A percentile compares a stretch with the other conserved stretches of the same genome.
These are phyloP conservation scores for Neolamprologus fasciatus DNA, from an alignment of 2,113 vertebrate genomes.

Conservation along the genomic window DNA sequence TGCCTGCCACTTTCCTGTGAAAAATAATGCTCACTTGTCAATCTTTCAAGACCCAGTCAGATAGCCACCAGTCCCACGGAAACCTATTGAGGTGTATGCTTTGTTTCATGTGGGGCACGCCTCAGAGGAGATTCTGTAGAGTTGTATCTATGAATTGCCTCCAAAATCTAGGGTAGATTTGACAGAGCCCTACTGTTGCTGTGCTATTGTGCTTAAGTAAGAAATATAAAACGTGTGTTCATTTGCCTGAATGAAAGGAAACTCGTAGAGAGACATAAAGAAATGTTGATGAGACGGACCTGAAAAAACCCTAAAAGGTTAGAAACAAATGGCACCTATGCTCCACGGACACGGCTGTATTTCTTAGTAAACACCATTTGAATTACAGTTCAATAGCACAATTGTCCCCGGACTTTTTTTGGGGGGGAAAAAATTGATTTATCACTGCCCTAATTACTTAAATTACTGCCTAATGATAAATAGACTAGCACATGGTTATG, in stretches of 20 bases:
- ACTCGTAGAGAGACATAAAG: neutral
- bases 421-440: slow-evolving; percentile 6
- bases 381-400: slow-evolving; percentile 34
- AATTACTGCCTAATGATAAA: slow-evolving; percentile 54
- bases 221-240: neutral
- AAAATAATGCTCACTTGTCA: slow-evolving; percentile 74
- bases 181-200: neutral
- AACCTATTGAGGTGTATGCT: slow-evolving; percentile 67
- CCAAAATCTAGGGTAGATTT: slow-evolving; percentile 40
- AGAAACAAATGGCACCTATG: neutral
- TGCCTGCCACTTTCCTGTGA: slow-evolving; percentile 62
- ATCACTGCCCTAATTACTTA: slow-evolving; percentile 60
- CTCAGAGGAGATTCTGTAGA: slow-evolving; percentile 54
- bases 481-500: slow-evolving; percentile 20
- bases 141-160: slow-evolving; percentile 38
- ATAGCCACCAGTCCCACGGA: slow-evolving; percentile 55
- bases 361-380: slow-evolving; percentile 8
- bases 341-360: neutral
- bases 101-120: slow-evolving; percentile 67
- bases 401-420: slow-evolving; percentile 17
- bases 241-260: neutral
- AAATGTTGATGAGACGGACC: neutral
- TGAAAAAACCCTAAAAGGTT: neutral
- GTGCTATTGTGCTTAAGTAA: neutral
- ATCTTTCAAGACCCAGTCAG: slow-evolving; percentile 62